phyloP scores from a whole-genome alignment of 2,888 invertebrate genomes.

The Cephus pygmeus region DNA sequence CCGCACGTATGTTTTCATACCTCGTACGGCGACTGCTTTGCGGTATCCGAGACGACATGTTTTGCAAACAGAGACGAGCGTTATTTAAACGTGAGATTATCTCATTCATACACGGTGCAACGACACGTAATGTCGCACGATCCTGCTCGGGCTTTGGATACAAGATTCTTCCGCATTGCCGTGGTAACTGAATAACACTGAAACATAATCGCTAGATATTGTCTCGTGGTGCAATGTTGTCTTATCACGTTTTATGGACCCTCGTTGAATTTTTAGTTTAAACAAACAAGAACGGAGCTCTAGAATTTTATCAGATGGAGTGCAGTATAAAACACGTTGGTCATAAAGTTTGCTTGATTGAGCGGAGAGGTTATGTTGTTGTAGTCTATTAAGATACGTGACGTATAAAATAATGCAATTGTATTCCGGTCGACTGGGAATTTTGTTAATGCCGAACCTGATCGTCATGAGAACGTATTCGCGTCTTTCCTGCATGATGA shows the following conservation, averaged over 20 bases:
- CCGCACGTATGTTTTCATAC: background rate
- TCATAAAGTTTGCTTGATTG: background rate
- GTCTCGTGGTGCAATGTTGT: background rate
- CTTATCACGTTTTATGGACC: background rate
- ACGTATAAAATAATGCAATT: background rate
- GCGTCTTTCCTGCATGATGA: background rate
- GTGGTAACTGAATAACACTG: background rate
- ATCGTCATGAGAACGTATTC: background rate
- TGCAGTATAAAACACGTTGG: background rate
- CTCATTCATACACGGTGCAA: constrained; percentile 5
- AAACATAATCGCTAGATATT: background rate
- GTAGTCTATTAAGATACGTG: background rate
- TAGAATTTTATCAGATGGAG: background rate
- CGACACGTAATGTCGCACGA: background rate
- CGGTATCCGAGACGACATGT: background rate
- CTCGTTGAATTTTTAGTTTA: background rate
- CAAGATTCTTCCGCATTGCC: background rate
- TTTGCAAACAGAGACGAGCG: constrained; percentile 2
- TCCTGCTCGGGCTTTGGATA: background rate
- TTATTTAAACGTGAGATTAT: background rate
- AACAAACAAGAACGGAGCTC: background rate
- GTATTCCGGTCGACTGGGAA: background rate
- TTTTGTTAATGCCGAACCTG: background rate
- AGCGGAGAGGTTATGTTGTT: background rate
- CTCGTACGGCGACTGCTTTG: background rate